These are phyloP conservation scores for Copidosoma floridanum DNA, from an alignment of 1,140 invertebrate species.

Conservation along the genomic window DNA sequence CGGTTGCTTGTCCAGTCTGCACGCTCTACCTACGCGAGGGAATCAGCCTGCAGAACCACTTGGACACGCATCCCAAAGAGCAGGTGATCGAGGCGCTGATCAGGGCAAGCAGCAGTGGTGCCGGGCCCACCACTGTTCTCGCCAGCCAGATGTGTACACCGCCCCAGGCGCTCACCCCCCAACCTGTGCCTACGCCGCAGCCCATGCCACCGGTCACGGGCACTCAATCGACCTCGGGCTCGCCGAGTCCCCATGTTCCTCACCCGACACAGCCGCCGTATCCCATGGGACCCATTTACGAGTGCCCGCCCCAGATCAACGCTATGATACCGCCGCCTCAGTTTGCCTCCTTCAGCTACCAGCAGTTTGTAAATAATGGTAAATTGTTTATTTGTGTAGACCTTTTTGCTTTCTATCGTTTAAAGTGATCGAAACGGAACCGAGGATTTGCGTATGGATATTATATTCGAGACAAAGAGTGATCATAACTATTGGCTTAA, in stretches of 20 bases:
- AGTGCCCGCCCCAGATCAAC: constrained; percentile 50
- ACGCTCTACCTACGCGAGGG: constrained; percentile 78
- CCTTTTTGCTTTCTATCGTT: too few species aligned
- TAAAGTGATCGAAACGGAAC: too few species aligned
- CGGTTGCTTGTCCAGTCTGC: constrained; percentile 73
- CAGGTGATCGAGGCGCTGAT: constrained; percentile 81
- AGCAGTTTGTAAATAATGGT: constrained; percentile 61
- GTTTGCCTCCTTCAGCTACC: constrained; percentile 59
- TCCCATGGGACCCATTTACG: constrained; percentile 39
- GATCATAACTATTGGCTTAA: too few species aligned
- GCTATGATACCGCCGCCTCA: constrained; percentile 52
- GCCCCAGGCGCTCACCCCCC: constrained; percentile 26
- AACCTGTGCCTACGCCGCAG: constrained; percentile 21
- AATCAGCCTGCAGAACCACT: constrained; percentile 74
- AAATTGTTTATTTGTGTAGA: too few species aligned
- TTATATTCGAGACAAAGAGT: too few species aligned
- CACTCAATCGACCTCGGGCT: background rate
- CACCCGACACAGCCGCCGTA: constrained; percentile 25
- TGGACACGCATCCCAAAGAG: constrained; percentile 82
- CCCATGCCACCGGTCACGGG: constrained; percentile 9
- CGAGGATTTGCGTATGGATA: too few species aligned
- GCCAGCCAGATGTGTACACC: constrained; percentile 12
- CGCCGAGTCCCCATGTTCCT: constrained; percentile 21
- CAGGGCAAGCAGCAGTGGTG: constrained; percentile 52
- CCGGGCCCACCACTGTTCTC: constrained; percentile 14